Conservation (phyloP, 2,888 invertebrate genomes). For the Epirrhoe alternata region DNA sequence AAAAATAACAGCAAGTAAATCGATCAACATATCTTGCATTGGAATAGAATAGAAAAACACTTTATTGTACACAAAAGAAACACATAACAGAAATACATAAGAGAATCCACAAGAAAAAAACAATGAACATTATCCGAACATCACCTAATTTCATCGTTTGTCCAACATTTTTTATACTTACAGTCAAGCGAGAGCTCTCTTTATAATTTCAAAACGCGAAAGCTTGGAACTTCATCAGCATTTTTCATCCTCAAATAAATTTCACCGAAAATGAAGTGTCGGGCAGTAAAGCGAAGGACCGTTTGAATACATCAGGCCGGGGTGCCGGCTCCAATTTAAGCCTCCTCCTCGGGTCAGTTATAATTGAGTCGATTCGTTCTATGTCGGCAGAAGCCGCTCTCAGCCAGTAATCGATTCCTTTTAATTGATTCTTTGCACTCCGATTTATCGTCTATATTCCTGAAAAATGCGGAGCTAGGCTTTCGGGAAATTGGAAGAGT, state of each 20-base stretch:
- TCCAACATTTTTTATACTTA: too few relatives aligned
- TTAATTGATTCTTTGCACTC: slow-evolving; percentile 71
- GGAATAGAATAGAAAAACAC: too few relatives aligned
- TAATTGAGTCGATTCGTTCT: slow-evolving; percentile 83
- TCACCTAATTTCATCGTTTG: too few relatives aligned
- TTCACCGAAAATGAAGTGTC: slow-evolving; percentile 42
- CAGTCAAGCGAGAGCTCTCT: background rate
- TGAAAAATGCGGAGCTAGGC: slow-evolving; percentile 6
- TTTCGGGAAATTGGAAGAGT: slow-evolving; percentile 6
- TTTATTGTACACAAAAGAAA: too few relatives aligned
- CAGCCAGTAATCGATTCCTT: slow-evolving; percentile 63
- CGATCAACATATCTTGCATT: too few relatives aligned
- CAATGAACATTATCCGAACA: too few relatives aligned
- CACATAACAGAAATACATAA: too few relatives aligned
- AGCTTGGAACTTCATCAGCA: slow-evolving; percentile 30
- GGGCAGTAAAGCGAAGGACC: slow-evolving; percentile 45
- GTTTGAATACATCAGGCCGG: slow-evolving; percentile 56
- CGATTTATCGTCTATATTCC: slow-evolving; percentile 34
- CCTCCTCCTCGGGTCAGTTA: slow-evolving; percentile 73
- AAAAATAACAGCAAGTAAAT: too few relatives aligned
- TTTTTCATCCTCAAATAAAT: slow-evolving; percentile 36
- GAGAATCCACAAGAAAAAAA: too few relatives aligned
- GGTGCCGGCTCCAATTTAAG: slow-evolving; percentile 73
- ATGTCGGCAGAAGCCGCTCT: slow-evolving; percentile 66
- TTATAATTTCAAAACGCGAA: slow-evolving; percentile 17